These are phyloP conservation scores for Prunella strophiata DNA, from an alignment of 2,797 vertebrate species.

Conservation along the genomic window DNA sequence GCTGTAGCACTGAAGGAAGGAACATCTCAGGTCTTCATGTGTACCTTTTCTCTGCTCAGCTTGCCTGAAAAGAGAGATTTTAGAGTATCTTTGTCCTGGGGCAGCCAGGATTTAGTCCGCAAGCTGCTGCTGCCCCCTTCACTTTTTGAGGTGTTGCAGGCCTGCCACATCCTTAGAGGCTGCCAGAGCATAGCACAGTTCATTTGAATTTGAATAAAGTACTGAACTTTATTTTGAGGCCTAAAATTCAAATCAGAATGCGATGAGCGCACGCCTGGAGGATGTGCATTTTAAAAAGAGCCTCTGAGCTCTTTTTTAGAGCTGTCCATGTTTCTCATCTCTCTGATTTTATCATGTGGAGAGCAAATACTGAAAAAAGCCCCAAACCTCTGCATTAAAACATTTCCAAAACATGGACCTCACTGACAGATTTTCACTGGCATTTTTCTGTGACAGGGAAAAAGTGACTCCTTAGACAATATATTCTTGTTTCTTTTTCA, in stretches of 20 bases:
- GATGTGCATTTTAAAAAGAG: slow-evolving; percentile 6
- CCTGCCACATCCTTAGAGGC: not conserved
- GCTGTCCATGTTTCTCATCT: not conserved
- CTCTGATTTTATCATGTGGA: slow-evolving; percentile 5
- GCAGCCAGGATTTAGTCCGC: not conserved
- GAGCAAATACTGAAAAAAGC: not conserved
- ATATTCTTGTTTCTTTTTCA: not conserved
- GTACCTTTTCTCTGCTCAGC: not conserved
- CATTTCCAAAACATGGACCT: not conserved
- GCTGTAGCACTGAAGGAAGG: not conserved
- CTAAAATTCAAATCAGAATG: slow-evolving; percentile 37
- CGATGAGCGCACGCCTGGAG: not conserved
- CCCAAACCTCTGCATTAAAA: not conserved
- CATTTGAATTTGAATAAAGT: slow-evolving; percentile 57
- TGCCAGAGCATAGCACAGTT: not conserved
- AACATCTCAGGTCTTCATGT: not conserved
- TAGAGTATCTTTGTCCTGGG: not conserved
- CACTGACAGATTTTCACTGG: not conserved
- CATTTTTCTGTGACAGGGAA: not conserved
- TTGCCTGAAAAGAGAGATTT: not conserved
- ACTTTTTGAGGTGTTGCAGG: not conserved
- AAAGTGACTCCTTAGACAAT: not conserved
- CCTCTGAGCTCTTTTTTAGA: not conserved
- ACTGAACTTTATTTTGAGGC: slow-evolving; percentile 42
- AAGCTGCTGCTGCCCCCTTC: not conserved